These are phyloP conservation scores for Pegea sp. DNA, from an alignment of 23 tunicate genomes.

Conservation along the genomic window DNA sequence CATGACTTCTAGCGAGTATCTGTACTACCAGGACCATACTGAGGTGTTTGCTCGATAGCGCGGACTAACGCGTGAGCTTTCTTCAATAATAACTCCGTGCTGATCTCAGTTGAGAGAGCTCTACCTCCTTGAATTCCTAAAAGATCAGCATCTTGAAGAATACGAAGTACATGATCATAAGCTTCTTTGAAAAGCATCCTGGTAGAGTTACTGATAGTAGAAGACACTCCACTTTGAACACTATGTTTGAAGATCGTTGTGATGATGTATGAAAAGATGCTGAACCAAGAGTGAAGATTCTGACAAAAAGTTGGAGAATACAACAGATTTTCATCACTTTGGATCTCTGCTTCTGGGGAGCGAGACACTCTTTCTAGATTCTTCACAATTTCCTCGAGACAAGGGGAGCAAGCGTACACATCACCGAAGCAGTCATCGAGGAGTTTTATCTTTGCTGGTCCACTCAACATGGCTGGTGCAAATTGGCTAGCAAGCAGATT, in stretches of 20 bases:
- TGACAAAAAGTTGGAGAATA: not conserved
- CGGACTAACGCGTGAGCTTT: not conserved
- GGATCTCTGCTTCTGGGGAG: not conserved
- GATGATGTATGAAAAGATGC: not conserved
- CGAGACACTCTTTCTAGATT: not conserved
- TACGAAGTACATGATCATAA: not conserved
- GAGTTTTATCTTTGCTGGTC: not conserved
- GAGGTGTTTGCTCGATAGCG: not conserved
- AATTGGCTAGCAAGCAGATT: not conserved
- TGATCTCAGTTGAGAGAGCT: not conserved
- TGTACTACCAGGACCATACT: no score
- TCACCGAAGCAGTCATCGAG: not conserved
- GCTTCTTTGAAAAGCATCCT: not conserved
- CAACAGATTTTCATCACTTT: conserved; percentile 1
- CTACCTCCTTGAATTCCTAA: not conserved
- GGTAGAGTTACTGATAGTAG: not conserved
- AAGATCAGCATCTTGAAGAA: conserved; percentile 1
- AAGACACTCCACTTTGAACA: no score
- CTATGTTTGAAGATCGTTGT: not conserved
- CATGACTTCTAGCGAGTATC: no score
- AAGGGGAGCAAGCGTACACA: not conserved
- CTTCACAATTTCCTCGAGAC: not conserved
- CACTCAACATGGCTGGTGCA: not conserved
- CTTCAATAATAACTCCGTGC: not conserved
- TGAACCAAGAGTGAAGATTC: not conserved